Evolutionary conservation across 2,888 invertebrate genomes (phyloP), one percentile per base, ranked within the genome.

Genomic region (Drosophila imparisetae): DNA sequence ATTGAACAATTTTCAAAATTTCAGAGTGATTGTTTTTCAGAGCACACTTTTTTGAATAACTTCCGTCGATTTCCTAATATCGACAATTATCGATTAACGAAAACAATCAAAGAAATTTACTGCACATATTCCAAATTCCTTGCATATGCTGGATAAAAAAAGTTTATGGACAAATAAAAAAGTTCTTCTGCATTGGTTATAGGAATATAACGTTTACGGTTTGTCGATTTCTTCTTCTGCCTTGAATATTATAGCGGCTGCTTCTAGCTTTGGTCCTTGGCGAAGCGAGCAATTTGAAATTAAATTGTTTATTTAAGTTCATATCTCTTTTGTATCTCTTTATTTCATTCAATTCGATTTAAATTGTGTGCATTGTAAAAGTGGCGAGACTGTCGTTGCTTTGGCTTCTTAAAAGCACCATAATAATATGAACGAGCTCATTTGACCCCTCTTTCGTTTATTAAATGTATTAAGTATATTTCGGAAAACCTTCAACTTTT

Each of bases 401-500:
- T 32, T 52, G 42, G 60, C 60, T 61, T 48, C n/a, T 18, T 29
- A 29, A 29, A 18, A 34, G 38, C 29, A 45, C 45, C 53, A 49
- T 18, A 34, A 30, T 52, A 38, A 49, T 54, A 30, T 60, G 29
- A 45, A 57, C 60, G n/a, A 64, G 29, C 50, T 55, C 8, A 3
- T 38, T 21, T 27, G 18, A 34, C 11, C 45, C 36, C 34, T 45
- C 66, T 27, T 66, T 36, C 38, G 18, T 4, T 38, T 38, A 18
- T 48, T 4, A 7, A 48, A 27, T 48, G 8, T 1, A 1, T 27
- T 49, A 32, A 30, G 13, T 29, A 34, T 45, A 13, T 30, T 40
- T 30, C 21, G 24, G 53, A 59, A 48, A 29, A 11, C 55, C 38
- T 50, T 40, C 21, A 69, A 74, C 59, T 52, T 60, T 48, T 54